Evolutionary conservation across 2,888 invertebrate genomes (phyloP), one percentile per base, ranked within the genome.

Genomic region (Cactoblastis cactorum): DNA sequence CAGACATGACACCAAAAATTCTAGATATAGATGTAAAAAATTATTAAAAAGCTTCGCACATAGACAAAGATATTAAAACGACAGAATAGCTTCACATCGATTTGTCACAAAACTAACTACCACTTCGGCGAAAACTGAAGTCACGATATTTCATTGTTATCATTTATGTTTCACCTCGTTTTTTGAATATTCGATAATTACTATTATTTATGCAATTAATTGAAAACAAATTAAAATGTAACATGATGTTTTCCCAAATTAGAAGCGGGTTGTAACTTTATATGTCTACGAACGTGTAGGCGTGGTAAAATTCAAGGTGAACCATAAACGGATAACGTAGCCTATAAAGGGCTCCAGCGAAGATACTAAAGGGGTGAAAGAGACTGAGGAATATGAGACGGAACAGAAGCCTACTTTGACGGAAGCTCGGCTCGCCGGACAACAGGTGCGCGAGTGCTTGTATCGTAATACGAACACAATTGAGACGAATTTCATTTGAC

Each of bases 391-490:
- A 63, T 53, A 64, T 54, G 58, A 65, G 62, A 67, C 65, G 64
- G 59, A 65, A 73, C 71, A 63, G 58, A 74, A 74, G 75, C 67
- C 68, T 69, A 70, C 63, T 63, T 65, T 62, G 61, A 70, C 67
- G 63, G 56, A 63, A 77, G 73, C 75, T 63, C 61, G 59, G 58
- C 48, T 54, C 50, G 53, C 47, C 49, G 49, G 37, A 47, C 41
- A 62, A 60, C 61, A 59, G 52, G 54, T 58, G 61, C 66, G 58
- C 59, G 60, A 62, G 66, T 69, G 65, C 61, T 58, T 55, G 63
- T 61, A 48, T 43, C 43, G 75, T 72, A 68, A 77, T 79, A 79
- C 78, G 80, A 80, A 80, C 80, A 82, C 79, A 78, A 75, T 55
- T 55, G 41, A 55, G 41, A 28, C 24, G 15, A 37, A n/a, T 22